A percentile compares a stretch with the other conserved stretches of the same genome.
Conservation (phyloP, 2,888 invertebrate species). For the Idaea straminata region DNA sequence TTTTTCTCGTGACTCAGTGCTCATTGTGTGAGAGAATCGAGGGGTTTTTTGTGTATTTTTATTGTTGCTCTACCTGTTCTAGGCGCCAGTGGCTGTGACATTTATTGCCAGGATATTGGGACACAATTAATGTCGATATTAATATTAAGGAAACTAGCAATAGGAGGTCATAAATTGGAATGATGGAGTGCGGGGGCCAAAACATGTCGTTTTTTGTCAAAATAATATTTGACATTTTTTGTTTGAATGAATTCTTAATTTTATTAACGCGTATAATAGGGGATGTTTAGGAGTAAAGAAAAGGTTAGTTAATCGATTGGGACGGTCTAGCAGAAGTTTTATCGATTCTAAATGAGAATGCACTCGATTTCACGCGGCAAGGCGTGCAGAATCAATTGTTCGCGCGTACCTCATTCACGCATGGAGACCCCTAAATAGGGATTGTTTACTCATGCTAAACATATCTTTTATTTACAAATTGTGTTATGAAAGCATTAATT, state of each 20-base stretch:
- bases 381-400: conserved; percentile 69
- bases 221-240: conserved; percentile 58
- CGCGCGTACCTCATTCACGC: conserved; percentile 50
- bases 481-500: background rate
- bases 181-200: conserved; percentile 52
- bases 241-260: conserved; percentile 9
- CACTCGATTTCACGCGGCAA: conserved; percentile 72
- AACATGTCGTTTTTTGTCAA: conserved; percentile 55
- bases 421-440: conserved; percentile 38
- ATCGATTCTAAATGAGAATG: conserved; percentile 62
- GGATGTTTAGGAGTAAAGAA: conserved; percentile 37
- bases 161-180: conserved; percentile 65
- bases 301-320: conserved; percentile 62
- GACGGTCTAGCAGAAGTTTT: conserved; percentile 50
- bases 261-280: conserved; percentile 14
- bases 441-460: background rate
- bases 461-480: background rate
- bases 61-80: conserved; percentile 67
- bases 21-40: conserved; percentile 62
- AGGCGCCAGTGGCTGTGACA: conserved; percentile 78
- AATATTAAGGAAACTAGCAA: conserved; percentile 68
- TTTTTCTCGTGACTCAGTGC: conserved; percentile 58
- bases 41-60: conserved; percentile 66
- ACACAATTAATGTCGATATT: conserved; percentile 77
- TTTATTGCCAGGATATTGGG: conserved; percentile 77